phyloP scores from a whole-genome alignment of 2,888 invertebrate genomes.

The Altica lythri region DNA sequence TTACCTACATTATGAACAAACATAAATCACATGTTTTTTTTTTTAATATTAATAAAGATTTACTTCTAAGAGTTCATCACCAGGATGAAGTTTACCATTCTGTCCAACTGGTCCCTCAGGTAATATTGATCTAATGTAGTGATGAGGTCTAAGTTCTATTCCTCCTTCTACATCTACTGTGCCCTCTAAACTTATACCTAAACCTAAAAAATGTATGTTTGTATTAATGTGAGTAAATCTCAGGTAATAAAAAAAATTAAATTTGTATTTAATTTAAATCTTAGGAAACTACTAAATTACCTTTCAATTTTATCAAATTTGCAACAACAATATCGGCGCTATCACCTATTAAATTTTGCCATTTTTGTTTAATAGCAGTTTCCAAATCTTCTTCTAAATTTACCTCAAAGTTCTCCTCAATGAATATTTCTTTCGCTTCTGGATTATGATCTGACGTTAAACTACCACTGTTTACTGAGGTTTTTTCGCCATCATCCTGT shows the following conservation, averaged over 20 bases:
- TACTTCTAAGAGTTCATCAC: slow-evolving; percentile 96
- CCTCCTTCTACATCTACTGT: slow-evolving; percentile 97
- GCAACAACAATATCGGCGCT: slow-evolving; percentile 87
- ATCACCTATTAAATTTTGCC: slow-evolving; percentile 79
- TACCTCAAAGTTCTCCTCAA: slow-evolving; percentile 56
- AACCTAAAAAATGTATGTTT: slow-evolving; percentile 49
- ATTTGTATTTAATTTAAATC: no score
- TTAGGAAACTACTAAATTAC: no score
- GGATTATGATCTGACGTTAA: slow-evolving; percentile 64
- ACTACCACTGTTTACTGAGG: slow-evolving; percentile 81
- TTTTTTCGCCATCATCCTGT: slow-evolving; percentile 77
- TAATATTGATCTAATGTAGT: slow-evolving; percentile 94
- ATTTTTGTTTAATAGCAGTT: slow-evolving; percentile 77
- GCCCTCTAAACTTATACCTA: slow-evolving; percentile 97
- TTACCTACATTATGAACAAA: no score
- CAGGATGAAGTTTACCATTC: slow-evolving; percentile 87
- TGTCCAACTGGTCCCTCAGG: slow-evolving; percentile 96
- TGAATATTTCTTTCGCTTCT: slow-evolving; percentile 55
- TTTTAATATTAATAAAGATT: not conserved
- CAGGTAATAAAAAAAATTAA: no score
- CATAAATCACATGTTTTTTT: not conserved
- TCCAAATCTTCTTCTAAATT: slow-evolving; percentile 58
- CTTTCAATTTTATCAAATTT: slow-evolving; percentile 89
- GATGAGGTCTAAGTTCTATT: slow-evolving; percentile 95
- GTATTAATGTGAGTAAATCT: no score